Conservation (phyloP, 2,888 invertebrate genomes). For the Microctonus brassicae region DNA sequence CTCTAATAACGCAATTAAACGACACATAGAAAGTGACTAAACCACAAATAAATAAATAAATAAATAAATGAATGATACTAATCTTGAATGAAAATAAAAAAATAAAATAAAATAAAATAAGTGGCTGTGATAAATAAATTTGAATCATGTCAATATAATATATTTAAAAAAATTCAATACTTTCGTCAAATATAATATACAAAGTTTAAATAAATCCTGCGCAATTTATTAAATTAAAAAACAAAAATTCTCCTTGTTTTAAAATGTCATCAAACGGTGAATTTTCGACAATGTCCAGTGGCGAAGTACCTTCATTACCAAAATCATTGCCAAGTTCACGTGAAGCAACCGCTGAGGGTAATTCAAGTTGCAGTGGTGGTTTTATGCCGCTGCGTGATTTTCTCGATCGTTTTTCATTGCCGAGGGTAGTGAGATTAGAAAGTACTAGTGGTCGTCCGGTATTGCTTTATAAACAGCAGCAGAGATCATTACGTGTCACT, state of each 20-base stretch:
- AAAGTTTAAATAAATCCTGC: too few species aligned
- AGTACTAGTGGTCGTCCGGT: constrained; percentile 69
- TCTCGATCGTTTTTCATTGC: constrained; percentile 68
- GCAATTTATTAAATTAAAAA: not conserved
- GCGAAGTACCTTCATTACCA: constrained; percentile 62
- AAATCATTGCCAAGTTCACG: constrained; percentile 65
- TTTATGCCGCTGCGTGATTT: constrained; percentile 67
- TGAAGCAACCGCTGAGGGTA: constrained; percentile 65
- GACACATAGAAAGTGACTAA: not conserved
- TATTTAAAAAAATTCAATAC: not conserved
- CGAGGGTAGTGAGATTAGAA: constrained; percentile 68
- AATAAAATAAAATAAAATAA: not conserved
- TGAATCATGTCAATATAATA: not conserved
- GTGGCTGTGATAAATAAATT: constrained; percentile 13
- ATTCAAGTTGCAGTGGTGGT: constrained; percentile 60
- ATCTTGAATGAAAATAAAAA: not conserved
- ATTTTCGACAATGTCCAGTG: constrained; percentile 66
- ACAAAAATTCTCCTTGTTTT: too few species aligned
- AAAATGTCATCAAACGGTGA: constrained; percentile 66
- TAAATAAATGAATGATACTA: not conserved
- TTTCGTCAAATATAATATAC: not conserved
- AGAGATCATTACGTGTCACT: constrained; percentile 61
- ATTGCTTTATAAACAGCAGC: constrained; percentile 63
- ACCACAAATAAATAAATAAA: not conserved
- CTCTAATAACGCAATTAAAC: not conserved